Base-by-base conservation (phyloP, 2,797 vertebrate genomes). In the Pangasius larnaudii region DNA sequence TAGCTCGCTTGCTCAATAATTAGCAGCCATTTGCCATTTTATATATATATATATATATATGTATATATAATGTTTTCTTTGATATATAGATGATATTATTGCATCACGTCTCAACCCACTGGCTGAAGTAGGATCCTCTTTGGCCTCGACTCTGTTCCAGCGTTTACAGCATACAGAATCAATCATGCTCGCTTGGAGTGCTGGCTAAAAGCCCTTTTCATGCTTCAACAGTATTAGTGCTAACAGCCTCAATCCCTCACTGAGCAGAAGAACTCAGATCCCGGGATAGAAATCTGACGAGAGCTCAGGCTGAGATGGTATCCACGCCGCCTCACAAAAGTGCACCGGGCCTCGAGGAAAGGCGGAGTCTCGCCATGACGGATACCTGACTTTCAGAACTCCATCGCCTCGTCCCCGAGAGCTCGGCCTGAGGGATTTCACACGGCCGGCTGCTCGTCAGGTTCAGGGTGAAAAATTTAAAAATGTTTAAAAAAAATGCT, bases 171-270 rank as follows among this genome's bases (percentile, higher is more conserved):
- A 4, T 49, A 71, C 51, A 67, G 85, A 90, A 90, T 88, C 71
- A 88, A 87, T 88, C 85, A 84, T 24, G 39, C 63, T 88, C 56
- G 82, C 33, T 75, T 63, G 33, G 39, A 85, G 42, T 16, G 67
- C 82, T 16, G 49, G 86, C 89, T 91, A 88, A 90, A 89, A 88
- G 83, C 88, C 65, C 85, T 89, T 88, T 91, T 90, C 85, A 89
- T 88, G 86, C 89, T 88, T 90, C 89, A 84, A 82, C 80, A 87
- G 78, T 79, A 84, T 87, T 83, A 87, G 33, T 10, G 61, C 86
- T 86, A 89, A 90, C 89, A 85, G 78, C 71, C 82, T 88, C 82
- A 87, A 89, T 90, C 85, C 86, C 72, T 86, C 82, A 83, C 88
- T 18, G 77, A 82, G 85, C 69, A 77, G 61, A 51, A 83, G 85